Conservation (phyloP, 2,113 vertebrate species). For the Cephalopterus ornatus region DNA sequence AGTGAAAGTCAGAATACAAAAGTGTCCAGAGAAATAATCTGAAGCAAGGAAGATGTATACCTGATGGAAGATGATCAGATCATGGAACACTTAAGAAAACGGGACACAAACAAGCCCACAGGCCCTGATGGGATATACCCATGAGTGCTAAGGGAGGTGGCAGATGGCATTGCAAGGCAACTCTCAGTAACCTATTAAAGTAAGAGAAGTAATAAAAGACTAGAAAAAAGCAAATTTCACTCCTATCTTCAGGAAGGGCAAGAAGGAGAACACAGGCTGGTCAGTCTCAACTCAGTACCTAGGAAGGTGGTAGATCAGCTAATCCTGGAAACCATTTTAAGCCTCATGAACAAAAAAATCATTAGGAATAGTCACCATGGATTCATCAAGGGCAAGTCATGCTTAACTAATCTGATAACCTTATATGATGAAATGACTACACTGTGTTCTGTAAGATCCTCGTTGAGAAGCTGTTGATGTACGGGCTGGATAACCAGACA, state of each 20-base stretch:
- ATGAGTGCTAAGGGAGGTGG: background rate
- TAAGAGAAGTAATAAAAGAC: background rate
- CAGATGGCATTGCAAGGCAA: background rate
- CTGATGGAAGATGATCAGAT: background rate
- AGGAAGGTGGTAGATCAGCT: background rate
- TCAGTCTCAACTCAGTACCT: background rate
- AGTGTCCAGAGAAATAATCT: background rate
- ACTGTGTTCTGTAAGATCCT: background rate
- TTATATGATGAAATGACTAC: background rate
- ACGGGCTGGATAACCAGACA: background rate
- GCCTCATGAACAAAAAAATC: background rate
- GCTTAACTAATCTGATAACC: background rate
- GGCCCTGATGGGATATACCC: background rate
- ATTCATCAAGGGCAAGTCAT: background rate
- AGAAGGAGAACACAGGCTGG: background rate
- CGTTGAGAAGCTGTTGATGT: background rate
- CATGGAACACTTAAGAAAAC: background rate
- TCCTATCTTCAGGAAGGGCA: background rate
- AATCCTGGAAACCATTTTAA: background rate
- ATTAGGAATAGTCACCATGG: background rate
- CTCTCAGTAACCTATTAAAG: background rate
- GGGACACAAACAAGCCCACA: background rate
- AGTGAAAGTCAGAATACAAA: background rate
- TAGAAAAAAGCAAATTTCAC: background rate
- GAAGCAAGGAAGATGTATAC: background rate